Conservation (phyloP, 2,888 invertebrate genomes). For the Xylocampa areola region DNA sequence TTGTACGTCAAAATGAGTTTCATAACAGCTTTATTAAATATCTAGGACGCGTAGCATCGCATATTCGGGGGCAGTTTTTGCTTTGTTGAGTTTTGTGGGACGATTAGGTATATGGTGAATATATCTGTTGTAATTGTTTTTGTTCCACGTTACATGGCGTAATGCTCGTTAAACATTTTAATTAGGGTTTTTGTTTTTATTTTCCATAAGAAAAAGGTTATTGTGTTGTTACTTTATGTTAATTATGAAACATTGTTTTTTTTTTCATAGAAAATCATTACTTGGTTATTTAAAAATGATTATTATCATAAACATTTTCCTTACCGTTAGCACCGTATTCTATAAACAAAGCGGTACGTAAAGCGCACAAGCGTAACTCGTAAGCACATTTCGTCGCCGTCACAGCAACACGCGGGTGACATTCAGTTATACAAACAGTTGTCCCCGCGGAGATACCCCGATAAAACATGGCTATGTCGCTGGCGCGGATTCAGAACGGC, state of each 20-base stretch:
- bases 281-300: no score
- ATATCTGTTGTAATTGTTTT: slow-evolving; percentile 43
- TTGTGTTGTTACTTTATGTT: no score
- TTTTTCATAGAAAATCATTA: no score
- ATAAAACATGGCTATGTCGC: slow-evolving; percentile 20
- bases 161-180: slow-evolving; percentile 32
- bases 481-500: slow-evolving; percentile 11
- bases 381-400: slow-evolving; percentile 8
- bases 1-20: slow-evolving; percentile 53
- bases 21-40: slow-evolving; percentile 60
- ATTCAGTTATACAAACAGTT: slow-evolving; percentile 20
- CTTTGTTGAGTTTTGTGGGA: slow-evolving; percentile 50
- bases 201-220: no score
- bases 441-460: slow-evolving; percentile 23
- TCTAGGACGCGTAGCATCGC: slow-evolving; percentile 44
- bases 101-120: slow-evolving; percentile 30
- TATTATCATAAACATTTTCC: no score
- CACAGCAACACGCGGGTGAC: slow-evolving; percentile 10
- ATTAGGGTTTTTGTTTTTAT: slow-evolving; percentile 39
- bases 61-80: slow-evolving; percentile 51
- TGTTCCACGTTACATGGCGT: slow-evolving; percentile 23
- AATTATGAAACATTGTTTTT: no score
- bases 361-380: background rate
- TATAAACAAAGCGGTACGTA: no score
- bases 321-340: no score